phyloP scores from a whole-genome alignment of 53 echinoderm and acorn worm genomes.

The Apostichopus leukothele region DNA sequence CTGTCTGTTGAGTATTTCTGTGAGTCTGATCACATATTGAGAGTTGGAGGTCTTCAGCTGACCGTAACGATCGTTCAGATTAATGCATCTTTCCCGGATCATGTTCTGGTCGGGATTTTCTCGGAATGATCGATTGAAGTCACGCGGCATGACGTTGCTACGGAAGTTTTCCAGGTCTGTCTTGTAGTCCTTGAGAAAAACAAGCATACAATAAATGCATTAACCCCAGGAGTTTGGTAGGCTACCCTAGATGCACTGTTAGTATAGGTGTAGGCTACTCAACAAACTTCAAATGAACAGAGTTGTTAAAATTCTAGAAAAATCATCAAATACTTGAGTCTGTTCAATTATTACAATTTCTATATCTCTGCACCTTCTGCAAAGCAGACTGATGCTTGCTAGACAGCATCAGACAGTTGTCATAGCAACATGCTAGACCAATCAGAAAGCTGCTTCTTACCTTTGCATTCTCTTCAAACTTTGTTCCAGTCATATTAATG shows the following conservation, averaged over 20 bases:
- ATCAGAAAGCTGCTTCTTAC: not conserved
- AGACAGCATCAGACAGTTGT: no score
- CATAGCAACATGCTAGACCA: no score
- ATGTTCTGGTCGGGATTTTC: slow-evolving; percentile 85
- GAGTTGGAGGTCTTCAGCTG: slow-evolving; percentile 67
- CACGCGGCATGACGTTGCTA: slow-evolving; percentile 67
- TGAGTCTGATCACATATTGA: slow-evolving; percentile 64
- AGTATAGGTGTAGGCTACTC: no score
- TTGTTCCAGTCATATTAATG: slow-evolving; percentile 96
- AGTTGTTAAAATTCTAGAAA: no score
- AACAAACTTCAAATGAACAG: no score
- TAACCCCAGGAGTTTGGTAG: no score
- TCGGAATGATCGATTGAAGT: slow-evolving; percentile 81
- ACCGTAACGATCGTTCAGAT: slow-evolving; percentile 84
- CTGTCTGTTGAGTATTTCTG: slow-evolving; percentile 77
- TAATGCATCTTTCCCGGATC: slow-evolving; percentile 58
- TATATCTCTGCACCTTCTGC: no score
- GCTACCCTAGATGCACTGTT: no score
- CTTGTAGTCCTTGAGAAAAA: slow-evolving; percentile 66
- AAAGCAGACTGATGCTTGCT: no score
- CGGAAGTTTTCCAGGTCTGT: slow-evolving; percentile 81
- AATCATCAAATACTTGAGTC: no score
- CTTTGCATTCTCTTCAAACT: slow-evolving; percentile 82
- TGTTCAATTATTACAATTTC: no score
- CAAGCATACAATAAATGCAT: not conserved